Base-by-base conservation (phyloP, 2,888 invertebrate species). In the Drosophila anceps region DNA sequence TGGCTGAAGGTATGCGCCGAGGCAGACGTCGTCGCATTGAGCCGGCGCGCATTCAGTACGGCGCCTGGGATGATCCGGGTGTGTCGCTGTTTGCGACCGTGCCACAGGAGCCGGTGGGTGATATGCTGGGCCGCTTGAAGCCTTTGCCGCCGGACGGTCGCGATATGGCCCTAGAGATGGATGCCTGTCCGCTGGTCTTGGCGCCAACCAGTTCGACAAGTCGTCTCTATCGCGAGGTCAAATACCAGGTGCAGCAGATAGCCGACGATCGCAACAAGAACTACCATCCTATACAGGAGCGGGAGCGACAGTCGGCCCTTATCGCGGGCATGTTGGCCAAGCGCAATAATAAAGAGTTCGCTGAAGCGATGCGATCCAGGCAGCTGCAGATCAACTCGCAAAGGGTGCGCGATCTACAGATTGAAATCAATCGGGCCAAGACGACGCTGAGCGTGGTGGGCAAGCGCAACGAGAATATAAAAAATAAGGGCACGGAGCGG, bases 1-100 rank as follows among this genome's bases (percentile, higher is more conserved):
- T 57, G 57, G 29, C 41, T 43, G 57, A 43, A 2, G 54, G 13
- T 13, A 27, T 31, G 50, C 61, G 62, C 1, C 35, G 69, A 5
- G 69, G 82, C 39, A 69, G 58, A 18, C 69, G 76, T 0, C 62
- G 41, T 9, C 76, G 48, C 29, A 13, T 66, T 4, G 77, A 80
- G 50, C 63, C 71, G 12, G 9, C 68, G 2, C 76, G 76, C 50
- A 65, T 69, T 3, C 76, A 75, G 27, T 68, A 65, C 10, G 89
- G 89, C 1, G 89, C 87, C 35, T 83, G 81, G 74, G 83, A 83
- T 33, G 60, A 88, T 58, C 83, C 83, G 7, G 46, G 74, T 0
- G 53, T 67, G 1, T 74, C 83, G n/a, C 39, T 83, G 53, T 83
- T 88, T 2, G 89, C 83, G 24, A 68, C 78, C 0, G 62, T 83